phyloP scores from a whole-genome alignment of 2,113 vertebrate genomes.

The Salvelinus alpinus region DNA sequence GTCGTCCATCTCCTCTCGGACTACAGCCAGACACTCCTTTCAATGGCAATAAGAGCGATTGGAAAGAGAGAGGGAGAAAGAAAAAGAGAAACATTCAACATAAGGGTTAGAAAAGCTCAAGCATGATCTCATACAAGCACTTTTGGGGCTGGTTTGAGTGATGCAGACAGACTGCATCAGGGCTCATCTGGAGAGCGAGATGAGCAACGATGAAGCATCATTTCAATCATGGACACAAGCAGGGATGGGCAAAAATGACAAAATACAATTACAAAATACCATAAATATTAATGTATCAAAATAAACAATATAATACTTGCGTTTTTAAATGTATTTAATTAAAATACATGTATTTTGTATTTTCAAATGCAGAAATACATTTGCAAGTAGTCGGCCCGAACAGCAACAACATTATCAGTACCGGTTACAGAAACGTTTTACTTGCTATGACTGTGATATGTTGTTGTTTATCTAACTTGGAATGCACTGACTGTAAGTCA shows the following conservation, averaged over 20 bases:
- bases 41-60: constrained; percentile 43
- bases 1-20: constrained; percentile 60
- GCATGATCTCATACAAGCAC: constrained; percentile 65
- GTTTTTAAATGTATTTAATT: too few relatives aligned
- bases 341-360: too few relatives aligned
- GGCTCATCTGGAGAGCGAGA: constrained; percentile 1
- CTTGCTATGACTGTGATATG: too few relatives aligned
- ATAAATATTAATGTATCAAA: background rate
- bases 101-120: constrained; percentile 62
- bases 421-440: too few relatives aligned
- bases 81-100: constrained; percentile 49
- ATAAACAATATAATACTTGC: background rate
- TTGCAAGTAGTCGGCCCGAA: too few relatives aligned
- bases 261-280: background rate
- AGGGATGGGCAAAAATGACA: background rate
- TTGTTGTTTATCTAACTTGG: too few relatives aligned
- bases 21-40: constrained; percentile 72
- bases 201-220: background rate
- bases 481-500: too few relatives aligned
- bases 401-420: too few relatives aligned
- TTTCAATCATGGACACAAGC: background rate
- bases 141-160: constrained; percentile 57
- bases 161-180: constrained; percentile 49
- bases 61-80: constrained; percentile 51
- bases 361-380: too few relatives aligned